Evolutionary conservation across 2,888 invertebrate genomes (phyloP), one percentile per base, ranked within the genome.

Genomic region (Heliconius ismenius): DNA sequence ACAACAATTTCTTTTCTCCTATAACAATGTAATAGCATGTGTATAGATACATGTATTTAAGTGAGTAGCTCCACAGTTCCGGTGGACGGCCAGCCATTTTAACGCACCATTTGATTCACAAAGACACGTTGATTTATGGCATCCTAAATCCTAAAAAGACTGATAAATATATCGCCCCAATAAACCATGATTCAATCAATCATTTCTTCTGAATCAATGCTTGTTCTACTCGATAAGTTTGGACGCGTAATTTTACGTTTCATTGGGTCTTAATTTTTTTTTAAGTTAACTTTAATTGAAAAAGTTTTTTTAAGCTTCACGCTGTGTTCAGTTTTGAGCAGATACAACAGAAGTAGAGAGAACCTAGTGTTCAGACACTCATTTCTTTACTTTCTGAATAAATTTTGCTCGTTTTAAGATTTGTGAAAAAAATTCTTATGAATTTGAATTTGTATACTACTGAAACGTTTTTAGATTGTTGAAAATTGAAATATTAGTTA

Each of bases 41-140:
- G 7, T 62, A n/a, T n/a, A 60, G 9, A 26, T 24, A 62, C 6
- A 32, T 63, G n/a, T 72, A 63, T 49, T n/a, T 36, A 28, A 73
- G 58, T 67, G 39, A n/a, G 72, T 63, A 62, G 72, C 76, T 58
- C 9, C 54, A 18, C 26, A 54, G 18, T 64, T 72, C 39, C 54
- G 64, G 64, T 76, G 76, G 76, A 26, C 69, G 32, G 54, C 63
- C 32, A 58, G 70, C n/a, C 39, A 63, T 64, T 76, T 76, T 64
- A 63, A 76, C 74, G 77, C 79, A 54, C 60, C 77, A 77, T 79
- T 79, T 75, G 54, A 75, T 74, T 32, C 63, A 39, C 79, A 76
- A 74, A 77, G 73, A 75, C 70, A 49, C 39, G 49, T 73, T 77
- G 77, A 77, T 77, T 77, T 77, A 77, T 77, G 74, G 70, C 58